Evolutionary conservation across 2,797 vertebrate species (phyloP).

Genomic region (Artibeus jamaicensis): DNA sequence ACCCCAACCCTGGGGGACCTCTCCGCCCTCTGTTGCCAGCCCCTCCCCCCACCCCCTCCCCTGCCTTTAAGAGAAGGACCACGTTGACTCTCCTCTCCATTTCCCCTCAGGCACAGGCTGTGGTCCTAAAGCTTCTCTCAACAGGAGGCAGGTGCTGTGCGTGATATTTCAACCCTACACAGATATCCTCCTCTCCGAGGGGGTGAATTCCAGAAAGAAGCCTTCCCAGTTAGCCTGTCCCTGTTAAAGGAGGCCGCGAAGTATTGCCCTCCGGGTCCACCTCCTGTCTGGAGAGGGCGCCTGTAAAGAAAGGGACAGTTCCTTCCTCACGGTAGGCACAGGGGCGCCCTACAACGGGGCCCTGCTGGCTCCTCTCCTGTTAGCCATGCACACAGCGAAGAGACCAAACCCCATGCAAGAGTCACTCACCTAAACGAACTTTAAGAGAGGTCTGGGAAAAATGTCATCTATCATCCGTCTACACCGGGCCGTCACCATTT

Average conservation of each 20-base stretch:
- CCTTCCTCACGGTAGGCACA: not conserved
- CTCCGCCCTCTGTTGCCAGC: not conserved
- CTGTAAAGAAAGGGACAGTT: not conserved
- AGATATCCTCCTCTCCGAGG: not conserved
- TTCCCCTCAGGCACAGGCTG: not conserved
- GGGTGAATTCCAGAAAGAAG: not conserved
- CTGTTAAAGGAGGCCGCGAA: not conserved
- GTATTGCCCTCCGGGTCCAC: not conserved
- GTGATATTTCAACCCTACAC: not conserved
- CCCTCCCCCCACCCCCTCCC: too few relatives aligned
- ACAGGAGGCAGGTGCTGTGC: not conserved
- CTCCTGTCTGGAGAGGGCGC: not conserved
- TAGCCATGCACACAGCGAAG: not conserved
- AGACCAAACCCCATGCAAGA: constrained; percentile 3
- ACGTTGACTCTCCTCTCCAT: not conserved
- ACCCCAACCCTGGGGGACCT: not conserved
- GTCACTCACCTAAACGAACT: constrained; percentile 57
- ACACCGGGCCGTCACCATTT: constrained; percentile 21
- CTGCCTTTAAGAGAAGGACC: not conserved
- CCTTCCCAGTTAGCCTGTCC: not conserved
- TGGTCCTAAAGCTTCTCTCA: not conserved
- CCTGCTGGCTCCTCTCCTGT: not conserved
- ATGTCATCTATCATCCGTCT: constrained; percentile 1
- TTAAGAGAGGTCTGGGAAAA: constrained; percentile 45
- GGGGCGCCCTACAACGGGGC: not conserved